Percentiles rank a stretch among this genome's conserved stretches.
Conservation (phyloP, 2,888 invertebrate species). For the Mythimna ferrago region DNA sequence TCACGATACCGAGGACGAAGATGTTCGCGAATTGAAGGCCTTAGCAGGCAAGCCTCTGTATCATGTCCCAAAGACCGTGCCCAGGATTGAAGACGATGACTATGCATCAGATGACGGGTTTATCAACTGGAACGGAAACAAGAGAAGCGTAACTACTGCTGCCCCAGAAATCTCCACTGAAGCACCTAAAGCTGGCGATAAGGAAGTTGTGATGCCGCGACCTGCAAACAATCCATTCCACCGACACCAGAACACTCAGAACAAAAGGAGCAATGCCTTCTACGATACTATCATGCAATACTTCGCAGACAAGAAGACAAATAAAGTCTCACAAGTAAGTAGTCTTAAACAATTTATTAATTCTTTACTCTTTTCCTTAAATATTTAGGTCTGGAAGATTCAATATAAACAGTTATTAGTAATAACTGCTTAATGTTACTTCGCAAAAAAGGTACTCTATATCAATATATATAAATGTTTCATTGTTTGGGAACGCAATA, state of each 20-base stretch:
- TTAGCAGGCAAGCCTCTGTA: slow-evolving; percentile 90
- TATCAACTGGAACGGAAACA: slow-evolving; percentile 89
- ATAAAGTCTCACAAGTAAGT: slow-evolving; percentile 91
- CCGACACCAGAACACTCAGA: slow-evolving; percentile 71
- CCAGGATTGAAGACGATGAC: slow-evolving; percentile 85
- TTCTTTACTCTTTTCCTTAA: slow-evolving; percentile 2
- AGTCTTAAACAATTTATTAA: slow-evolving; percentile 11
- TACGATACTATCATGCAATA: slow-evolving; percentile 89
- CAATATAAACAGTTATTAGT: slow-evolving; percentile 11
- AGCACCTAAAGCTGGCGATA: slow-evolving; percentile 76
- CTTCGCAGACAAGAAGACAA: slow-evolving; percentile 86
- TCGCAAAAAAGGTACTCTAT: slow-evolving; percentile 27
- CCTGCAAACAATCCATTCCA: slow-evolving; percentile 88
- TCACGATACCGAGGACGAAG: slow-evolving; percentile 91
- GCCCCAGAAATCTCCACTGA: slow-evolving; percentile 75
- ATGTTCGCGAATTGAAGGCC: slow-evolving; percentile 92
- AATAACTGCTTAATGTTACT: not conserved
- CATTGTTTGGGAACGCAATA: slow-evolving; percentile 70
- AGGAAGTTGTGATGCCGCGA: slow-evolving; percentile 92
- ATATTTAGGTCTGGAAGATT: slow-evolving; percentile 8
- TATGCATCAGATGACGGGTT: slow-evolving; percentile 88
- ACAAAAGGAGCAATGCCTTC: slow-evolving; percentile 80
- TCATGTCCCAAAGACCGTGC: slow-evolving; percentile 86
- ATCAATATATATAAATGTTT: slow-evolving; percentile 60
- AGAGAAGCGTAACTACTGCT: slow-evolving; percentile 84